These are phyloP conservation scores for Arnoldichthys spilopterus DNA, from an alignment of 2,797 vertebrate species.

Conservation along the genomic window DNA sequence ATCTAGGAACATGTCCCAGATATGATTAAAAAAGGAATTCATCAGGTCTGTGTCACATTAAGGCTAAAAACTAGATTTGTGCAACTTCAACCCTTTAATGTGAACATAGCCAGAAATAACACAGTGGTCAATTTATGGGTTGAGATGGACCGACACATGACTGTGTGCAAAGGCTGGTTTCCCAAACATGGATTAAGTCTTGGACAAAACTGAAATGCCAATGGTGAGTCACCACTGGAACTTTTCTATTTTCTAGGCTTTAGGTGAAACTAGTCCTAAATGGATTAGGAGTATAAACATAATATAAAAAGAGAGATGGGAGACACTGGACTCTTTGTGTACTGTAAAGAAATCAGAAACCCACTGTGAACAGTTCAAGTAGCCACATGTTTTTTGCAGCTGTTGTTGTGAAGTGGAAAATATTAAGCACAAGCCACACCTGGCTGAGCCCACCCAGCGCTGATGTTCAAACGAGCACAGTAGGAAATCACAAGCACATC, in stretches of 20 bases:
- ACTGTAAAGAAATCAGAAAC: background rate
- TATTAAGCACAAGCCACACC: background rate
- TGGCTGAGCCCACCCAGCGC: conserved; percentile 4
- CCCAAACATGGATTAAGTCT: background rate
- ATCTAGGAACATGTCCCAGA: background rate
- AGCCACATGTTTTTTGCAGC: background rate
- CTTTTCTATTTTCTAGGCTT: background rate
- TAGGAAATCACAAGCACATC: conserved; percentile 10
- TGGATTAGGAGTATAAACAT: too few relatives aligned
- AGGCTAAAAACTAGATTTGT: background rate
- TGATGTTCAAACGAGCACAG: background rate
- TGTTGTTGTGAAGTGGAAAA: background rate
- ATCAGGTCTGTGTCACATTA: background rate
- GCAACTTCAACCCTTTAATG: background rate
- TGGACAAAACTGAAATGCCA: background rate
- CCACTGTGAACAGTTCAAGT: background rate
- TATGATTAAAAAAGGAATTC: background rate
- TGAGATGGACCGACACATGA: background rate
- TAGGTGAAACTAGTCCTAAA: background rate
- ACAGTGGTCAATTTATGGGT: background rate
- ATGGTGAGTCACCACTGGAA: background rate
- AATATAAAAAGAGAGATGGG: background rate
- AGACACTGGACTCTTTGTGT: background rate
- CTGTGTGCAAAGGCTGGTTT: background rate
- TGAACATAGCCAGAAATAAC: background rate